Conservation (phyloP, 2,113 vertebrate genomes). For the Fulmarus glacialis region DNA sequence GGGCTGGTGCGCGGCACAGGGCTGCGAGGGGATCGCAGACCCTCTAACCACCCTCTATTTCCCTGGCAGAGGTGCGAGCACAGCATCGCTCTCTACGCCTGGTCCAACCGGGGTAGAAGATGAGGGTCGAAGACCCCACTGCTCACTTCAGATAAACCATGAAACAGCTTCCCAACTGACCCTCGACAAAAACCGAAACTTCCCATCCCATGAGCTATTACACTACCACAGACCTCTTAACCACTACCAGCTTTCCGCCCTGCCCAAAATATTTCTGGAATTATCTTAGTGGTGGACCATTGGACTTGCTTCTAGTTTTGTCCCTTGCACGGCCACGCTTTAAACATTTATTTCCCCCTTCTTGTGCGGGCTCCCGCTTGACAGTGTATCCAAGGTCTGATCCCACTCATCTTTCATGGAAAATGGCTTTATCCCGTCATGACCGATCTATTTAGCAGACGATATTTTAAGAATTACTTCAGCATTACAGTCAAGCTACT, state of each 20-base stretch:
- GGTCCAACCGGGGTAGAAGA: not conserved
- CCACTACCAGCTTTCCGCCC: not conserved
- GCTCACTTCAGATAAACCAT: not conserved
- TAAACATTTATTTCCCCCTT: not conserved
- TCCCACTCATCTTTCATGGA: not conserved
- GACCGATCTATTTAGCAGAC: not conserved
- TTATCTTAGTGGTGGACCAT: rapidly evolving
- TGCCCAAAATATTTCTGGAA: not conserved
- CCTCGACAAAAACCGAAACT: not conserved
- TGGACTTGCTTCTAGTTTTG: not conserved
- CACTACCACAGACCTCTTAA: not conserved
- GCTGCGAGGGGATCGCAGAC: not conserved
- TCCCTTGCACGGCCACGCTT: not conserved
- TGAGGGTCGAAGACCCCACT: not conserved
- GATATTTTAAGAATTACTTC: not conserved
- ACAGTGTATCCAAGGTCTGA: not conserved
- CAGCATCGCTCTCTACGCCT: not conserved
- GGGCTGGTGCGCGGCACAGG: not conserved
- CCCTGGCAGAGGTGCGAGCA: rapidly evolving
- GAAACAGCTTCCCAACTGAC: not conserved
- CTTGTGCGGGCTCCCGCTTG: not conserved
- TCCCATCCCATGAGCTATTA: not conserved
- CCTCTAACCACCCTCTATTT: rapidly evolving
- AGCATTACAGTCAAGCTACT: not conserved
- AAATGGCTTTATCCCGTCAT: not conserved